These are phyloP conservation scores for Cavia aperea DNA, from an alignment of 2,113 vertebrate genomes.

Conservation along the genomic window DNA sequence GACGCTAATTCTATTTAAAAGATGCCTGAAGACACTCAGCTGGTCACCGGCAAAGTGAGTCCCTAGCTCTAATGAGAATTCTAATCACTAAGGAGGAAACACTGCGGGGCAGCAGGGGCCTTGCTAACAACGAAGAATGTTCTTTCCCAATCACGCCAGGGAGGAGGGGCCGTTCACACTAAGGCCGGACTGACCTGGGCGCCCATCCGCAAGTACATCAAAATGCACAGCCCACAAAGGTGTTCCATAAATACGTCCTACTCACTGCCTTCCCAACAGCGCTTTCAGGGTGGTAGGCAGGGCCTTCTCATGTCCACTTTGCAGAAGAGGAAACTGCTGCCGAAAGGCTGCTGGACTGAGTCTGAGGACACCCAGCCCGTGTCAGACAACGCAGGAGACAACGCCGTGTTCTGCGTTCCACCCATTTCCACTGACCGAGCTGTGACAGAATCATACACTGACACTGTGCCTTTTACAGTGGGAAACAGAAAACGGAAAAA, in stretches of 20 bases:
- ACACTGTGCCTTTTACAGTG: not conserved
- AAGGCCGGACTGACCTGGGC: not conserved
- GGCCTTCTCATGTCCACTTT: not conserved
- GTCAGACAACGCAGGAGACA: not conserved
- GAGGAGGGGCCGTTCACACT: not conserved
- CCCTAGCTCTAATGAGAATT: not conserved
- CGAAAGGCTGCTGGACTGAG: not conserved
- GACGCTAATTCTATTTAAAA: not conserved
- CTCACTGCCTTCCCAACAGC: not conserved
- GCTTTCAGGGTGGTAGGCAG: not conserved
- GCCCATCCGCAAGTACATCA: not conserved
- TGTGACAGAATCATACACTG: not conserved
- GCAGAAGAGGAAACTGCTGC: not conserved
- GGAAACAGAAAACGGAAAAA: not conserved
- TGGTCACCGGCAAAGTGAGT: not conserved
- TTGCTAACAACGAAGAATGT: not conserved
- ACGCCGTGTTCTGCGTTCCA: not conserved
- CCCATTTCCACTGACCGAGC: not conserved
- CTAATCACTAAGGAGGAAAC: not conserved
- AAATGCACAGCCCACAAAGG: not conserved
- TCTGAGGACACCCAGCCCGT: not conserved
- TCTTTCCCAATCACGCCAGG: not conserved
- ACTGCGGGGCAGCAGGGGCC: not conserved
- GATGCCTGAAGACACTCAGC: not conserved
- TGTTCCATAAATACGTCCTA: not conserved